Evolutionary conservation across 2,888 invertebrate genomes (phyloP), one percentile per base, ranked within the genome.

Genomic region (Rhopalosiphum nymphaeae): DNA sequence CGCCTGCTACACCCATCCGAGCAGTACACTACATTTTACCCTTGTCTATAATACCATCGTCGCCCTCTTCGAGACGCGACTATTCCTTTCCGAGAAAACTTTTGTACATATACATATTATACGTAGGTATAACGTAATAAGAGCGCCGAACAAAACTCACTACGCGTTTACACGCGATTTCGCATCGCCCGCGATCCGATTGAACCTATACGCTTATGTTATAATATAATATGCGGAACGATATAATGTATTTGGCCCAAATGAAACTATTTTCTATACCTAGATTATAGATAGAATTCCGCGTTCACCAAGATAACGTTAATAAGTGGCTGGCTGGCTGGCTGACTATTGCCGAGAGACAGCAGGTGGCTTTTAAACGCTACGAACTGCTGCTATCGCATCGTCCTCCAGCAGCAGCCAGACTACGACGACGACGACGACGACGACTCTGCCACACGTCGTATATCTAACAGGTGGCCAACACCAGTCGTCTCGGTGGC

Each of bases 1-100:
- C 96, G 95, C 57, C 95, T 95, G 87, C 78, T 78, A 96, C 86
- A 96, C 96, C 94, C 96, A 96, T 93, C 96, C 96, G 95, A 96
- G 95, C 92, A 96, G 95, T 95, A 92, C 46, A 86, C 44, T n/a
- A 53, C 46, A 88, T 92, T 67, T 78, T 67, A 93, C 92, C 92
- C 92, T 78, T 29, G 92, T 92, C 92, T 92, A 46, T 49, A 90
- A n/a, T 42, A 84, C 26, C 26, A 9, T 36, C 78, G 78, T 91
- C 78, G n/a, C 78, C 91, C 90, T 67, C 9, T n/a, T 36, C 36
- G 61, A 61, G 90, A 89, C 44, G 78, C 78, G 78, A 78, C 91
- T 26, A 26, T 42, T 91, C 84, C 44, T 42, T 88, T 86, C 46
- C 44, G 16, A 46, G 67, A 91, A 91, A 91, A 91, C 67, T 91